A percentile compares a stretch with the other conserved stretches of the same genome.
These are phyloP conservation scores for Anastrepha obliqua DNA, from an alignment of 1,140 invertebrate genomes.

Conservation along the genomic window DNA sequence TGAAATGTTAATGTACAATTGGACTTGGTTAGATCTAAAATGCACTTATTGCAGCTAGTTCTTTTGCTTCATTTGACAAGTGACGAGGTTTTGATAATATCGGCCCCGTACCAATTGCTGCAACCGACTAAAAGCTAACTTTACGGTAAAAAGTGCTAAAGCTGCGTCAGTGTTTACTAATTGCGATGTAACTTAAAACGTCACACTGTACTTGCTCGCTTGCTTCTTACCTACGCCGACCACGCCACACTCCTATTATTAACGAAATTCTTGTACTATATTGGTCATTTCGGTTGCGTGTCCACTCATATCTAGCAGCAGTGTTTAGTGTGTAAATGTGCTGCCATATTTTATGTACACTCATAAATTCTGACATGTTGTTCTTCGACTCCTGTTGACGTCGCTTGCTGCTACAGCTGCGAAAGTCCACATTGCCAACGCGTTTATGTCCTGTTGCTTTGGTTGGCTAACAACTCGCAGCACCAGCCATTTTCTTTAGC, in stretches of 20 bases:
- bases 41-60: too few species aligned
- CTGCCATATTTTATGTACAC: conserved; percentile 38
- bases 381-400: conserved; percentile 3
- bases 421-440: background rate
- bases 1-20: too few species aligned
- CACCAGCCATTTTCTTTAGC: conserved; percentile 40
- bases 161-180: too few species aligned
- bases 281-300: conserved; percentile 39
- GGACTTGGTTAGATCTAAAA: too few species aligned
- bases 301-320: conserved; percentile 19
- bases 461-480: background rate
- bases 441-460: conserved; percentile 17
- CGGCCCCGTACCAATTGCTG: too few species aligned
- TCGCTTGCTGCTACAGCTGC: background rate
- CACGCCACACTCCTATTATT: background rate
- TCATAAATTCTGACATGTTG: conserved; percentile 51
- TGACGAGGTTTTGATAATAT: too few species aligned
- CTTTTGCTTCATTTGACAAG: too few species aligned
- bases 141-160: too few species aligned
- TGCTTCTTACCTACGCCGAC: too few species aligned
- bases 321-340: conserved; percentile 39
- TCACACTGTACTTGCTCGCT: too few species aligned
- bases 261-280: background rate
- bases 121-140: too few species aligned
- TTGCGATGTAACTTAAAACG: too few species aligned